These are phyloP conservation scores for Micrasema longulum DNA, from an alignment of 1,140 invertebrate species.

Conservation along the genomic window DNA sequence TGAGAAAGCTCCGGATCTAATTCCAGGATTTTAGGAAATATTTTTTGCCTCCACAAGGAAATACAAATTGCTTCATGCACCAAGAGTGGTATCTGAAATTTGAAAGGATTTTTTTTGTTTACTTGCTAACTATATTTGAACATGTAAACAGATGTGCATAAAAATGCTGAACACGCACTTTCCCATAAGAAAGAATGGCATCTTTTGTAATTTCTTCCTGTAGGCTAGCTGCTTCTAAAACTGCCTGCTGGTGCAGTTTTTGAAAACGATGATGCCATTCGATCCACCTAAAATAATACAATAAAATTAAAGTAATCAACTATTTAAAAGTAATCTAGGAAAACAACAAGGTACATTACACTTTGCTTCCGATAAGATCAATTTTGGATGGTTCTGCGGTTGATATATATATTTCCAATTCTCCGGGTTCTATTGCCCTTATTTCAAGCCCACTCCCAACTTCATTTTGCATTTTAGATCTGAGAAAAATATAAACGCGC, in stretches of 20 bases:
- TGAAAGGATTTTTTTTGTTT: slow-evolving; percentile 2
- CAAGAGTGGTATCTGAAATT: slow-evolving; percentile 73
- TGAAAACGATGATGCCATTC: slow-evolving; percentile 82
- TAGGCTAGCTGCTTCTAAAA: slow-evolving; percentile 72
- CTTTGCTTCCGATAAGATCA: slow-evolving; percentile 61
- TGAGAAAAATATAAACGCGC: background rate
- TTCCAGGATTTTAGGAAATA: slow-evolving; percentile 78
- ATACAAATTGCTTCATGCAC: slow-evolving; percentile 83
- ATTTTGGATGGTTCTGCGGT: slow-evolving; percentile 61
- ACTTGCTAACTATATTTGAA: background rate
- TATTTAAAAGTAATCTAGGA: background rate
- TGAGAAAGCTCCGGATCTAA: slow-evolving; percentile 72
- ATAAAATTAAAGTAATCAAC: slow-evolving; percentile 3
- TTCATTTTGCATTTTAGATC: background rate
- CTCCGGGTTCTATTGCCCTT: slow-evolving; percentile 59
- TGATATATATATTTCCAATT: slow-evolving; percentile 63
- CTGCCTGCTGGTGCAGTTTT: slow-evolving; percentile 83
- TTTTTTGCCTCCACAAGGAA: slow-evolving; percentile 80
- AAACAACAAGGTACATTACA: slow-evolving; percentile 56
- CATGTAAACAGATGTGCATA: background rate
- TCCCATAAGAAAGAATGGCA: slow-evolving; percentile 50
- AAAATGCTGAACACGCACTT: slow-evolving; percentile 24
- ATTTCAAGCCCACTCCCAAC: slow-evolving; percentile 61
- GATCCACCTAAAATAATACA: slow-evolving; percentile 75
- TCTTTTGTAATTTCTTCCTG: slow-evolving; percentile 50